Evolutionary conservation across 2,888 invertebrate genomes (phyloP).

Genomic region (Mactromeris polynyma): DNA sequence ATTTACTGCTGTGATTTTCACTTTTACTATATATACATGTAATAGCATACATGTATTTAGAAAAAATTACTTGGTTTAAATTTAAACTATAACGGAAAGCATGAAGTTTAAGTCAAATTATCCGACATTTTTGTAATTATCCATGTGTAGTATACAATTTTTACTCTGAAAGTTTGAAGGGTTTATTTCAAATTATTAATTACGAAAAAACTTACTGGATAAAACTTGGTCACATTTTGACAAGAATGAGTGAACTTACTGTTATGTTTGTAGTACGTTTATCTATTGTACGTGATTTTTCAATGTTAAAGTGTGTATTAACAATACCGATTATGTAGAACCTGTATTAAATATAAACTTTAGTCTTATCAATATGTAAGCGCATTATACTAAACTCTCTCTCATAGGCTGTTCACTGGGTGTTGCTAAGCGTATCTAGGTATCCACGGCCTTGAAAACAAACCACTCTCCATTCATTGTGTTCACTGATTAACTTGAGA

Average conservation of each 20-base stretch:
- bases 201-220: too few relatives aligned
- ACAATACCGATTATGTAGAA: constrained; percentile 14
- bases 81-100: too few relatives aligned
- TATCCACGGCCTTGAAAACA: constrained; percentile 76
- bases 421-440: constrained; percentile 81
- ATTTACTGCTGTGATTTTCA: too few relatives aligned
- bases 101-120: too few relatives aligned
- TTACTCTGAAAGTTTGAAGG: too few relatives aligned
- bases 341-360: constrained; percentile 39
- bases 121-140: too few relatives aligned
- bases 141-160: too few relatives aligned
- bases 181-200: too few relatives aligned
- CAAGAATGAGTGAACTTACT: neutral
- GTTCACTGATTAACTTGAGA: constrained; percentile 47
- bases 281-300: neutral
- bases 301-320: constrained; percentile 29
- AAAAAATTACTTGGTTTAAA: too few relatives aligned
- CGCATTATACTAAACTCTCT: constrained; percentile 71
- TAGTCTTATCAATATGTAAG: constrained; percentile 65
- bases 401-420: constrained; percentile 28
- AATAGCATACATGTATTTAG: too few relatives aligned
- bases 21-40: too few relatives aligned
- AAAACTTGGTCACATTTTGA: neutral
- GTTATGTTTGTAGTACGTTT: neutral
- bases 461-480: constrained; percentile 68